These are phyloP conservation scores for Ennomos quercinarius DNA, from an alignment of 2,888 invertebrate species.

Conservation along the genomic window DNA sequence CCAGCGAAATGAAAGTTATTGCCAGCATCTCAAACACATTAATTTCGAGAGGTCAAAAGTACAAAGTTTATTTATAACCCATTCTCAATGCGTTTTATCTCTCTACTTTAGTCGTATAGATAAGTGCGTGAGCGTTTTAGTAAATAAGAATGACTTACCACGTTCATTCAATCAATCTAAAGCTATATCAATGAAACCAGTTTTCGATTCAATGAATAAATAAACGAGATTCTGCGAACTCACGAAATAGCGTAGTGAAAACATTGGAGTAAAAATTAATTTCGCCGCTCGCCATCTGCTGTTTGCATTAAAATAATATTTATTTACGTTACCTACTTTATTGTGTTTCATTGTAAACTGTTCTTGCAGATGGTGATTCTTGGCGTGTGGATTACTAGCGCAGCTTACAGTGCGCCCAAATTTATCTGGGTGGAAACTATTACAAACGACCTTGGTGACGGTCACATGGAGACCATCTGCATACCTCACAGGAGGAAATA, in stretches of 20 bases:
- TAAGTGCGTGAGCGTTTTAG: neutral
- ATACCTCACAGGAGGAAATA: constrained; percentile 91
- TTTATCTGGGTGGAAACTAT: constrained; percentile 93
- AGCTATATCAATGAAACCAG: constrained; percentile 6
- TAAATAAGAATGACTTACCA: constrained; percentile 2
- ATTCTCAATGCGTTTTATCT: neutral
- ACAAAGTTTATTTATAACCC: constrained; percentile 3
- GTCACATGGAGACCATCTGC: constrained; percentile 89
- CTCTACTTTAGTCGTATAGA: too few relatives aligned
- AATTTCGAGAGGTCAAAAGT: constrained; percentile 19
- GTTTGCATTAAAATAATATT: constrained; percentile 21
- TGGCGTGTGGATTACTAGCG: constrained; percentile 93
- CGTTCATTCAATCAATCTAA: constrained; percentile 11
- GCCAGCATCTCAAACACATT: constrained; percentile 12
- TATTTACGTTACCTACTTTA: constrained; percentile 23
- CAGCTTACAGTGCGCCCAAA: constrained; percentile 93
- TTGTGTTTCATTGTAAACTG: constrained; percentile 33
- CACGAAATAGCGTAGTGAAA: constrained; percentile 12
- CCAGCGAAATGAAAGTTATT: constrained; percentile 20
- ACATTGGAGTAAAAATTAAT: constrained; percentile 24
- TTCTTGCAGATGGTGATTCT: constrained; percentile 89
- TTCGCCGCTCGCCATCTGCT: constrained; percentile 26
- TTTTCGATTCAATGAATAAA: constrained; percentile 12
- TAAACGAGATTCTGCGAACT: constrained; percentile 15
- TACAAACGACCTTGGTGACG: constrained; percentile 85